Percentiles rank a stretch among this genome's conserved stretches.
Evolutionary conservation across 35 echinoderm and acorn worm species (phyloP).

Genomic region (Apostichopus parvimensis): DNA sequence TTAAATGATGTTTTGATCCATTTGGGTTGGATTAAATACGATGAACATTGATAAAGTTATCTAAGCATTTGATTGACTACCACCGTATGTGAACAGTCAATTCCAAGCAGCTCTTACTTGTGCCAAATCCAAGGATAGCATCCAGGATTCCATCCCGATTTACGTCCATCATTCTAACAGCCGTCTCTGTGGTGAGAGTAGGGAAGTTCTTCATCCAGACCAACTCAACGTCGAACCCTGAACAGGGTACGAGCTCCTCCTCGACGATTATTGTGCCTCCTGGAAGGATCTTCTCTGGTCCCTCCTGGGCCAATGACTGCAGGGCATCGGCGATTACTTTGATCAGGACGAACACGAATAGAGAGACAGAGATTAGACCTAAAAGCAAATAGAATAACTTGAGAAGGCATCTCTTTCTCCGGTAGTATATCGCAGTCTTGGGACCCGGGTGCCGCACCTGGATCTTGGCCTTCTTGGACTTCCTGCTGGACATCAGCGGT

Average conservation of each 20-base stretch:
- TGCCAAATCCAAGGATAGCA: constrained; percentile 85
- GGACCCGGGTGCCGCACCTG: constrained; percentile 28
- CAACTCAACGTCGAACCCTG: constrained; percentile 68
- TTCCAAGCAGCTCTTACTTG: constrained; percentile 56
- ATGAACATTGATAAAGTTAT: too few relatives aligned
- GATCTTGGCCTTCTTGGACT: constrained; percentile 44
- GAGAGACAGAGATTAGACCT: constrained; percentile 41
- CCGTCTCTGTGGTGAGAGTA: constrained; percentile 68
- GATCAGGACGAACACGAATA: constrained; percentile 71
- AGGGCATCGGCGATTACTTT: constrained; percentile 67
- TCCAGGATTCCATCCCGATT: constrained; percentile 83
- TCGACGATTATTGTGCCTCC: not conserved
- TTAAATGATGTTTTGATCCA: too few relatives aligned
- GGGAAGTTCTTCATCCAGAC: constrained; percentile 92
- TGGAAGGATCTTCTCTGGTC: not conserved
- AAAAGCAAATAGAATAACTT: constrained; percentile 66
- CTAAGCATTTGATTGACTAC: too few relatives aligned
- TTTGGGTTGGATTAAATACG: too few relatives aligned
- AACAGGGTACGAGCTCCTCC: constrained; percentile 59
- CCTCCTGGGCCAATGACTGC: not conserved
- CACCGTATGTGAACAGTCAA: too few relatives aligned
- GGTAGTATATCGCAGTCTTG: constrained; percentile 47
- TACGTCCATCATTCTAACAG: constrained; percentile 80
- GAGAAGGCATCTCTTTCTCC: constrained; percentile 61
- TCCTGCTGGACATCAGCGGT: constrained; percentile 72